Base-by-base conservation (phyloP, 2,797 vertebrate species). In the Nannoperca obscura region DNA sequence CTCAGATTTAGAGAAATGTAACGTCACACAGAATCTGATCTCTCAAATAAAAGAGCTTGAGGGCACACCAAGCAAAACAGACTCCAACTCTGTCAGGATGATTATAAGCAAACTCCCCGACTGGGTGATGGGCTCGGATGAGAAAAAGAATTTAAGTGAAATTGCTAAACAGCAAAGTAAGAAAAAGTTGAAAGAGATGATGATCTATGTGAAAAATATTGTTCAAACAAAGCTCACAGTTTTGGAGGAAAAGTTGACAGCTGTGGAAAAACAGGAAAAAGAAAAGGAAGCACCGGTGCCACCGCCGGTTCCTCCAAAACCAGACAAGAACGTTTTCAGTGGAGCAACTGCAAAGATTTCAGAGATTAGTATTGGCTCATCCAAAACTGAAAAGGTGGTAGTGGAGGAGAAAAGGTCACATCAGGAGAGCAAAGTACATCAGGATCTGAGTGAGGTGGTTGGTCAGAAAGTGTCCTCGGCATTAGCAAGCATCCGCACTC, bases 141-240 rank as follows among this genome's bases (percentile, higher is more conserved):
- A 94, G 89, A 97, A 85, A 81, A 87, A 88, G 62, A 92, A 95
- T 78, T 87, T 96, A 74, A 83, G 78, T 30, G 76, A 64, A 72
- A 84, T 94, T 62, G 88, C 92, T 30, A 91, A 89, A 84, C 95
- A 96, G 64, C 95, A 93, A 71, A 96, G 95, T 80, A 92, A 95
- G 82, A 96, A 96, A 81, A 97, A 95, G 90, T 82, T 97, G 62
- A 96, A 92, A 85, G 96, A 97, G 83, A 95, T 97, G 88, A 69
- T 96, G 70, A 78, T 76, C 9, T 92, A 95, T 71, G 86, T 97
- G 84, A 96, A 89, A 69, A 95, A 93, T 47, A 90, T 95, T 65
- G 92, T 94, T 46, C 89, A 95, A 49, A 72, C 94, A 38, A 96
- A 96, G 87, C 93, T 97, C 57, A 65, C 54, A 1, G 84, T 94